phyloP scores from a whole-genome alignment of 2,888 invertebrate genomes.

The Macaria liturata region DNA sequence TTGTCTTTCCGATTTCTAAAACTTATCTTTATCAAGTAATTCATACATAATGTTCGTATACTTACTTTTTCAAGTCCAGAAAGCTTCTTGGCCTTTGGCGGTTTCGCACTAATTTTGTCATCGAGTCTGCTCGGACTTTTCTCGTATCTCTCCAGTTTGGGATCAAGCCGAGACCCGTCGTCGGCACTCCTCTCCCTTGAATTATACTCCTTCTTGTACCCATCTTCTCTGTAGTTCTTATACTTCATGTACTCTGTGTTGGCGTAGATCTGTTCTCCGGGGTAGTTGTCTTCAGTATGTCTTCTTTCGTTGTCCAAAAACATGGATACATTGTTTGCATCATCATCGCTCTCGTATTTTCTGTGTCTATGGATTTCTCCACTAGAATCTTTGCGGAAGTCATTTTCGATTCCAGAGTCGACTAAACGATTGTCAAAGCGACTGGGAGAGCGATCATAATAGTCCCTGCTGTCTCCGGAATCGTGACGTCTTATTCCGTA shows the following conservation, averaged over 20 bases:
- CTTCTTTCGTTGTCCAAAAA: slow-evolving; percentile 89
- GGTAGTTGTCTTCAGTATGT: slow-evolving; percentile 86
- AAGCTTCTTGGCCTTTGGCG: slow-evolving; percentile 86
- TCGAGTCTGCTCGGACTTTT: slow-evolving; percentile 76
- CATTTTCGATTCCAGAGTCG: slow-evolving; percentile 92
- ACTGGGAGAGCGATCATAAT: slow-evolving; percentile 72
- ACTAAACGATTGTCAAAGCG: slow-evolving; percentile 84
- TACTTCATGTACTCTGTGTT: slow-evolving; percentile 70
- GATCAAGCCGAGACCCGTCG: slow-evolving; percentile 86
- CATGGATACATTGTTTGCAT: slow-evolving; percentile 86
- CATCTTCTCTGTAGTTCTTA: slow-evolving; percentile 62
- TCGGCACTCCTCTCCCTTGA: slow-evolving; percentile 84
- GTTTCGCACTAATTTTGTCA: slow-evolving; percentile 80
- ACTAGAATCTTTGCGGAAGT: slow-evolving; percentile 88
- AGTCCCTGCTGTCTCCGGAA: slow-evolving; percentile 78
- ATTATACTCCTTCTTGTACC: slow-evolving; percentile 64
- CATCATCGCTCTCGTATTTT: slow-evolving; percentile 86
- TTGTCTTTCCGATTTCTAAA: too few relatives aligned
- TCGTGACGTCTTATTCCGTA: slow-evolving; percentile 69
- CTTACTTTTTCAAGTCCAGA: slow-evolving; percentile 89
- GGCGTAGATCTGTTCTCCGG: slow-evolving; percentile 74
- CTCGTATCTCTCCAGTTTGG: slow-evolving; percentile 84
- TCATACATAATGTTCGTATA: not conserved
- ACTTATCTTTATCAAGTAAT: too few relatives aligned
- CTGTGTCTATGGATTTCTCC: slow-evolving; percentile 74